These are phyloP conservation scores for Leptatherina wallacei DNA, from an alignment of 2,797 vertebrate species.

Conservation along the genomic window DNA sequence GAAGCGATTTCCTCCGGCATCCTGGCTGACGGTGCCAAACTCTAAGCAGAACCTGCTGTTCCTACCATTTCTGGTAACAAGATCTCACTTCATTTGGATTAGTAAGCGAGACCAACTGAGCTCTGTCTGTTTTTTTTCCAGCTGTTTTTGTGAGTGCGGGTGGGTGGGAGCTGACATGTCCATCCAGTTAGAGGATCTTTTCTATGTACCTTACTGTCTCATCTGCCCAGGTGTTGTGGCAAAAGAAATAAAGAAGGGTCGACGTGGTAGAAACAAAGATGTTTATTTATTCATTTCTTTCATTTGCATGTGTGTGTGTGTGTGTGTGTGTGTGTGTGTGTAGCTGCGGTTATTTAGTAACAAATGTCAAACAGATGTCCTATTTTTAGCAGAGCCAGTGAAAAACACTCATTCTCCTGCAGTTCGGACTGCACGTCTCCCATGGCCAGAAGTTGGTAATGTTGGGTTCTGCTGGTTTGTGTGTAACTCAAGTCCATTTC, in stretches of 20 bases:
- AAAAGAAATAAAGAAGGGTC: not conserved
- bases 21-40: slow-evolving; percentile 62
- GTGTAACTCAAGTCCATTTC: slow-evolving; percentile 69
- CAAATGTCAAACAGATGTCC: slow-evolving; percentile 61
- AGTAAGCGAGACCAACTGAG: slow-evolving; percentile 80
- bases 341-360: slow-evolving; percentile 61
- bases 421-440: slow-evolving; percentile 42
- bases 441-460: slow-evolving; percentile 38
- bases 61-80: slow-evolving; percentile 76
- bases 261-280: slow-evolving; percentile 27
- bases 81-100: slow-evolving; percentile 77
- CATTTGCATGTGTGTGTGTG: slow-evolving; percentile 31
- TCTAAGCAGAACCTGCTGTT: slow-evolving; percentile 79
- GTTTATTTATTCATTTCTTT: slow-evolving; percentile 28
- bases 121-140: slow-evolving; percentile 31
- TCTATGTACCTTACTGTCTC: not conserved
- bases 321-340: slow-evolving; percentile 38
- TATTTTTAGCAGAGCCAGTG: slow-evolving; percentile 61
- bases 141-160: slow-evolving; percentile 29
- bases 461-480: slow-evolving; percentile 39
- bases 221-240: not conserved
- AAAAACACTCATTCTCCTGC: slow-evolving; percentile 31
- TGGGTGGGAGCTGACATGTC: slow-evolving; percentile 36
- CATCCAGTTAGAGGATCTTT: slow-evolving; percentile 5
- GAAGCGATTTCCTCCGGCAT: slow-evolving; percentile 46